These are phyloP conservation scores for Lutraria rhynchaena DNA, from an alignment of 1,140 invertebrate species.

Conservation along the genomic window DNA sequence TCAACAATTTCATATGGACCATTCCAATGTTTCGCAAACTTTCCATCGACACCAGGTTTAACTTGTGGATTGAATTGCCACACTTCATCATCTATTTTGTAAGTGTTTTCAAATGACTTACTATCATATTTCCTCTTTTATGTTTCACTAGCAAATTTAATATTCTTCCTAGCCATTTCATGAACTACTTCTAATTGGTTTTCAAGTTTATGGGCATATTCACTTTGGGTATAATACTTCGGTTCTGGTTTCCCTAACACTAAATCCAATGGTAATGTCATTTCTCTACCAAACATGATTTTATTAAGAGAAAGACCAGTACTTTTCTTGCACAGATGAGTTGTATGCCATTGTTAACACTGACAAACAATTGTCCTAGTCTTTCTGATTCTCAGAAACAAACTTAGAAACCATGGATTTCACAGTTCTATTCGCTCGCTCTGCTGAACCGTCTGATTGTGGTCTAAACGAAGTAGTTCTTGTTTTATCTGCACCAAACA, in stretches of 20 bases:
- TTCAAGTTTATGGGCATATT: background rate
- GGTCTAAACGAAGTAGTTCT: no score
- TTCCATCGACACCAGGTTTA: constrained; percentile 2
- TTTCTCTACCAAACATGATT: no score
- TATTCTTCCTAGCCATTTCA: constrained; percentile 13
- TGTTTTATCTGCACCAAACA: no score
- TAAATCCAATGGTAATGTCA: no score
- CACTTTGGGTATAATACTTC: background rate
- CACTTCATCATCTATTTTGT: background rate
- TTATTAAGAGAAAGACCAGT: no score
- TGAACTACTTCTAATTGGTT: constrained; percentile 7
- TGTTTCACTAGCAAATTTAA: background rate
- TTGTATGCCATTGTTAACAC: background rate
- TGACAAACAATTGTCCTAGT: constrained; percentile 2
- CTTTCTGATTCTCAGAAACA: constrained; percentile 5
- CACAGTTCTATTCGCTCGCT: constrained; percentile 1
- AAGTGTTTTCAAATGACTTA: background rate
- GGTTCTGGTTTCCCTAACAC: background rate
- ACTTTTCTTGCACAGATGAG: constrained; percentile 7
- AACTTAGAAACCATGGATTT: constrained; percentile 8
- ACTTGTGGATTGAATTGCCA: constrained; percentile 4
- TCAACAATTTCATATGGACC: background rate
- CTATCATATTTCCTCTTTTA: background rate
- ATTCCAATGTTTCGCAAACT: background rate
- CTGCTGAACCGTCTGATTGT: no score